Conservation (phyloP, 1,140 invertebrate genomes). For the Eulimnadia texana region DNA sequence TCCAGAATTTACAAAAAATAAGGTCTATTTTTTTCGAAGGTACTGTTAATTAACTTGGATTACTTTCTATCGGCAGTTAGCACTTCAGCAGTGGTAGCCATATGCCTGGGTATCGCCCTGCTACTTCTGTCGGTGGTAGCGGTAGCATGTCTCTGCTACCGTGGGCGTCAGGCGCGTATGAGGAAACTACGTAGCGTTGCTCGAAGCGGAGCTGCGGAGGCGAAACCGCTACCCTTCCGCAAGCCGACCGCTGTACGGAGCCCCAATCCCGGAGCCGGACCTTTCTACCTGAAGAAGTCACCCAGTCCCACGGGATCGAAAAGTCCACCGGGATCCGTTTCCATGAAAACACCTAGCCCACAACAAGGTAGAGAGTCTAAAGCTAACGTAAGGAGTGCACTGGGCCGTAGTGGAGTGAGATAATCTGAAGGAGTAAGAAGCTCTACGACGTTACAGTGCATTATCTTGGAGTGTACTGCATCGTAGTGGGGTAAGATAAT, state of each 20-base stretch:
- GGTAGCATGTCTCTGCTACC: conserved; percentile 42
- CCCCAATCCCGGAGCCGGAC: conserved; percentile 39
- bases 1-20: too few relatives aligned
- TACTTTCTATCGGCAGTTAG: too few relatives aligned
- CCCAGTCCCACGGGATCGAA: conserved; percentile 60
- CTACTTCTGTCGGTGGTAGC: conserved; percentile 40
- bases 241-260: conserved; percentile 50
- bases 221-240: conserved; percentile 40
- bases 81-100: conserved; percentile 41
- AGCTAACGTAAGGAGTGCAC: too few relatives aligned
- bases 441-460: too few relatives aligned
- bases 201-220: conserved; percentile 26
- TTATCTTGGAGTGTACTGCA: too few relatives aligned
- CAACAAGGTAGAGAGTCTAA: conserved; percentile 14
- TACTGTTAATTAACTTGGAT: too few relatives aligned
- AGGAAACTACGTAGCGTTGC: conserved; percentile 21
- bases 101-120: conserved; percentile 41
- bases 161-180: conserved; percentile 23
- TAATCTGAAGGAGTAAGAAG: too few relatives aligned
- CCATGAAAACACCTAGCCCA: conserved; percentile 13
- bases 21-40: too few relatives aligned
- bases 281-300: conserved; percentile 73
- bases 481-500: too few relatives aligned
- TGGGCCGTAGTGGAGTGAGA: too few relatives aligned
- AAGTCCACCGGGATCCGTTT: conserved; percentile 23